Percentiles rank a stretch among this genome's conserved stretches.
Conservation (phyloP, 2,888 invertebrate genomes). For the Macropis europaea region DNA sequence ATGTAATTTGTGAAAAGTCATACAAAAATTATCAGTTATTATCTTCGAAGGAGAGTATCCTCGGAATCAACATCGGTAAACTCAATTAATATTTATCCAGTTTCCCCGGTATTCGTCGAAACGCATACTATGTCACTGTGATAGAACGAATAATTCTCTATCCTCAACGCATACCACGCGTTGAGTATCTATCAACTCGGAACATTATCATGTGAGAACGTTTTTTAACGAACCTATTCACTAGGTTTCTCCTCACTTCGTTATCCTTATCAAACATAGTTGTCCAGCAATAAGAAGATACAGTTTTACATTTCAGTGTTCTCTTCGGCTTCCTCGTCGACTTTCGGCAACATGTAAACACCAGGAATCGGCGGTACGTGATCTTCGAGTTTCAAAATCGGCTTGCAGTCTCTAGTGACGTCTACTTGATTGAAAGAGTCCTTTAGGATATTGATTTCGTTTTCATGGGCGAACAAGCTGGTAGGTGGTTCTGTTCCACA, state of each 20-base stretch:
- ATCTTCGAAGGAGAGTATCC: background rate
- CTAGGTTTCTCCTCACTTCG: background rate
- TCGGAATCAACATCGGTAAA: background rate
- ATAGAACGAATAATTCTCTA: constrained; percentile 33
- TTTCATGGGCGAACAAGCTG: constrained; percentile 77
- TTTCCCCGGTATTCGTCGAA: constrained; percentile 5
- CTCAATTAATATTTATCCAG: background rate
- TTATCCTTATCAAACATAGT: constrained; percentile 3
- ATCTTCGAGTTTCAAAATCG: constrained; percentile 77
- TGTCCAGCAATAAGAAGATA: constrained; percentile 11
- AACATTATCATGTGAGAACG: constrained; percentile 30
- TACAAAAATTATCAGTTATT: background rate
- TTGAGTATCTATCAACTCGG: constrained; percentile 23
- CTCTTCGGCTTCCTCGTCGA: constrained; percentile 77
- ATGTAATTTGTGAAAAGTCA: background rate
- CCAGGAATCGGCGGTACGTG: constrained; percentile 70
- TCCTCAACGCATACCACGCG: constrained; percentile 34
- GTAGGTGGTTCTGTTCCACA: constrained; percentile 74
- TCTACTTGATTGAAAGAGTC: constrained; percentile 78
- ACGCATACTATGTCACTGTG: constrained; percentile 19
- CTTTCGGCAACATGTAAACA: constrained; percentile 77
- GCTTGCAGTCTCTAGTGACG: constrained; percentile 78
- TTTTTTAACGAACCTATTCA: constrained; percentile 16
- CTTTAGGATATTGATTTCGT: constrained; percentile 78
- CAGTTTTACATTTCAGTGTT: constrained; percentile 76